Evolutionary conservation across 1,140 invertebrate species (phyloP).

Genomic region (Saccostrea cuccullata): DNA sequence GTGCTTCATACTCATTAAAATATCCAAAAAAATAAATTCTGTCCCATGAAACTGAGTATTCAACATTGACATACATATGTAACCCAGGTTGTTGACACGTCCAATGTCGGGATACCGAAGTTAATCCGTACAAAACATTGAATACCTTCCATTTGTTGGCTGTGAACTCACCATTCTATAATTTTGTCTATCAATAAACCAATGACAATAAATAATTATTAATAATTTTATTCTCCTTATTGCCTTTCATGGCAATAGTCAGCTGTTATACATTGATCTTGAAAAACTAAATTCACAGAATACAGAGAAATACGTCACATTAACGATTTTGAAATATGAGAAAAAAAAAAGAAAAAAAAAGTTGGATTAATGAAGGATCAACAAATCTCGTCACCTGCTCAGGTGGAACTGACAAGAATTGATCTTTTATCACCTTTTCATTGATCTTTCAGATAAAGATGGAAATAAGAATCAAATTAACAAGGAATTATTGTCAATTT

Average conservation of each 20-base stretch:
- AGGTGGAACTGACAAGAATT: background rate
- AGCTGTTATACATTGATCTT: background rate
- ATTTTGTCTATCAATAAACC: background rate
- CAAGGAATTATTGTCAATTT: background rate
- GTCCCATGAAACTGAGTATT: too few relatives aligned
- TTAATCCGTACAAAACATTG: too few relatives aligned
- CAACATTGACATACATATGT: too few relatives aligned
- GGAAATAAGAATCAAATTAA: background rate
- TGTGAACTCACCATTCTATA: too few relatives aligned
- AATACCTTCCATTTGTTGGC: too few relatives aligned
- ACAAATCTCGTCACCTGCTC: background rate
- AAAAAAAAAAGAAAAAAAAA: background rate
- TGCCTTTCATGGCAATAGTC: background rate
- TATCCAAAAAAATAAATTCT: too few relatives aligned
- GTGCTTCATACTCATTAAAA: too few relatives aligned
- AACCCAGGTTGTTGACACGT: too few relatives aligned
- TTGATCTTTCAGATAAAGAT: background rate
- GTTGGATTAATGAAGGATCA: background rate
- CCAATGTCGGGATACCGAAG: too few relatives aligned
- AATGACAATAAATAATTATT: background rate
- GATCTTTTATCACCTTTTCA: background rate
- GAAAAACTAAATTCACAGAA: background rate
- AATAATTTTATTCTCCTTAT: background rate
- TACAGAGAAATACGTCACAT: background rate
- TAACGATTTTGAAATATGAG: background rate